Conservation (phyloP, 2,797 vertebrate genomes). For the Xiphophorus birchmanni region DNA sequence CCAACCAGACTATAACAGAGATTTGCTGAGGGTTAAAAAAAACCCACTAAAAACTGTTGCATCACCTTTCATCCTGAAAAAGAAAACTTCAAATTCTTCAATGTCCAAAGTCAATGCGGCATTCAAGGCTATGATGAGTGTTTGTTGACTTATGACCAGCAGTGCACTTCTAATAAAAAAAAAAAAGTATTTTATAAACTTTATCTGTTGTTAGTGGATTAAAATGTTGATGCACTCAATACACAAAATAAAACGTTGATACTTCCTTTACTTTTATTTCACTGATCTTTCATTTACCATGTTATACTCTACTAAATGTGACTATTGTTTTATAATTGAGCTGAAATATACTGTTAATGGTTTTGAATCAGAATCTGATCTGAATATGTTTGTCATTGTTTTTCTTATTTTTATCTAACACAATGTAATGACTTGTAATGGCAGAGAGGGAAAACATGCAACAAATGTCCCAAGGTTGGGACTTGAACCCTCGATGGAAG, state of each 20-base stretch:
- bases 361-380: not conserved
- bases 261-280: too few relatives aligned
- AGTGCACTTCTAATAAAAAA: not conserved
- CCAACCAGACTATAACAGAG: not conserved
- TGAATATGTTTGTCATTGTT: too few relatives aligned
- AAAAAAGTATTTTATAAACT: not conserved
- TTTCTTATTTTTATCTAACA: too few relatives aligned
- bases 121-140: not conserved
- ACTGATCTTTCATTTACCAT: not conserved
- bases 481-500: too few relatives aligned
- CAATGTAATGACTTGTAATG: too few relatives aligned
- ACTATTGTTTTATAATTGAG: not conserved
- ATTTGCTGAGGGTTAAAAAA: not conserved
- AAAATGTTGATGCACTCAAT: not conserved
- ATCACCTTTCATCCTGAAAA: not conserved
- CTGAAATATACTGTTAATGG: not conserved
- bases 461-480: too few relatives aligned
- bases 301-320: not conserved
- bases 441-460: too few relatives aligned
- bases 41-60: not conserved
- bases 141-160: not conserved
- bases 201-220: not conserved
- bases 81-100: not conserved
- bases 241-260: not conserved
- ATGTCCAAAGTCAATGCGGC: not conserved